Base-by-base conservation (phyloP, 2,113 vertebrate genomes). In the Phylloscopus trochiloides region DNA sequence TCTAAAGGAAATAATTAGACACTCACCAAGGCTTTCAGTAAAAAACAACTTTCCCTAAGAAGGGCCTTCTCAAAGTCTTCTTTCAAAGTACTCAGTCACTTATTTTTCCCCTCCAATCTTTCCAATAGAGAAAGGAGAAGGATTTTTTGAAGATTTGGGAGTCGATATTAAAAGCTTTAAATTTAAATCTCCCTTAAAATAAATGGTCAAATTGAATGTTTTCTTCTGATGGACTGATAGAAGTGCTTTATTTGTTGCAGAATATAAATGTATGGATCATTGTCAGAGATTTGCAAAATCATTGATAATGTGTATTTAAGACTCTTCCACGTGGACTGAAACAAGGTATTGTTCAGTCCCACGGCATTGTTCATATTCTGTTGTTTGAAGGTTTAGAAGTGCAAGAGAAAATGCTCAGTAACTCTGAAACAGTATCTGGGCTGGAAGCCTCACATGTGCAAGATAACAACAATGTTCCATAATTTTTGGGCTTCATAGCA, bases 31-130 rank as follows among this genome's bases (percentile, higher is more conserved):
- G 87, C 91, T 96, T 96, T 95, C 92, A 93, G 47, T 83, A 96
- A 93, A 90, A 95, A 95, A 96, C 57, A 96, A 95, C 86, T 91
- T 95, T 94, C 43, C 55, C 32, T 94, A 93, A 94, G 95, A 96
- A 71, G 78, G 62, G 32, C 28, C 59, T 84, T 42, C 90, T 96
- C 65, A 95, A 83, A 93, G 61, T 61, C 85, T 93, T 76, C 36
- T 34, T 74, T 94, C 59, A 80, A 91, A 95, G 34, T 31, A 76
- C 54, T 91, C 21, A 38, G 24, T 25, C 36, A 94, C 28, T 45
- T 73, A 40, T 32, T 54, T 65, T 15, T 2, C 25, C 18, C 1
- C 9, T 70, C 83, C 22, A 45, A 50, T 74, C 51, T 72, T 74
- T 81, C 81, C 76, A 75, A 77, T 2, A 89, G 15, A 57, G 42